Evolutionary conservation across 2,888 invertebrate genomes (phyloP), one percentile per base, ranked within the genome.

Genomic region (Nymphalis urticae): DNA sequence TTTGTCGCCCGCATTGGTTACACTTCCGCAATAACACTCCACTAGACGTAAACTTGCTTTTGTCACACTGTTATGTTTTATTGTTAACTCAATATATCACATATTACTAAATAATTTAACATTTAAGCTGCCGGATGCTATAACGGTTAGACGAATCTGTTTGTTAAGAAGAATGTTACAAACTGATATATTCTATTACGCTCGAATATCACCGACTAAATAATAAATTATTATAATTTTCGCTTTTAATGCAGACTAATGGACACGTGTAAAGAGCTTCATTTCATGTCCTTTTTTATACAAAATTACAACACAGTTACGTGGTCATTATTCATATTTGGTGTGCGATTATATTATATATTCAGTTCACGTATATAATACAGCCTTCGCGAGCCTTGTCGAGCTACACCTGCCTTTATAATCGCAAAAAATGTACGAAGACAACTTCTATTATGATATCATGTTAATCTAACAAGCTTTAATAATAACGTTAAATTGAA

Each of bases 1-100:
- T 93, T 93, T 17, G 89, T 88, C 71, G 89, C 90, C 82, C 91
- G 88, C 90, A 91, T 91, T 82, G 80, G 83, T 77, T 27, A 59
- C 72, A 77, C 69, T 72, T 71, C 75, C 74, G 71, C 72, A 70
- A 70, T 78, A 73, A 72, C 75, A 66, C 68, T 70, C 69, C 60
- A 65, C 58, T 68, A 13, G 13, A 59, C 48, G 48, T 63, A 70
- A 68, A 72, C 64, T 69, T 24, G 58, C 65, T 75, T 72, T 75
- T 74, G 75, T 77, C 36, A 58, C 58, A n/a, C 6, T 16, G 54
- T 54, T 54, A 32, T 58, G 19, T 42, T 58, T 50, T 50, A 50
- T 19, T 36, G 36, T 1, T 16, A 16, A 56, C 32, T 32, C 17
- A 8, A 32, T n/a, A 7, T 56, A 17, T 58, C 58, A 58, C 58